Conservation (phyloP, 92 coral and sea anemone genomes). For the Diadumene lineata region DNA sequence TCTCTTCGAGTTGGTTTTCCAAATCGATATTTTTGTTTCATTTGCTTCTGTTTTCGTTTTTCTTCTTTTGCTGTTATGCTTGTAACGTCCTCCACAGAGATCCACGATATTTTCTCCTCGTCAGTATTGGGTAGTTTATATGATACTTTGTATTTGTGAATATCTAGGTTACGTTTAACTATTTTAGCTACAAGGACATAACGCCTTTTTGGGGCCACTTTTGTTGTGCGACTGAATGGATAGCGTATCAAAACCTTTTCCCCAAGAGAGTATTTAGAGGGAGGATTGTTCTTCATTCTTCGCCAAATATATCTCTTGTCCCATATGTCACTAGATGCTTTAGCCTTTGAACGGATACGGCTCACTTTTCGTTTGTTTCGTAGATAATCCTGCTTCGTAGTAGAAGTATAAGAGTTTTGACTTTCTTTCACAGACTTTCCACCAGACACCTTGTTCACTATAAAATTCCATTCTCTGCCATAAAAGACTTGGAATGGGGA, state of each 20-base stretch:
- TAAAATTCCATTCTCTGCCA: constrained; percentile 28
- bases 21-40: not conserved
- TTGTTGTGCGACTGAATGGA: constrained; percentile 32
- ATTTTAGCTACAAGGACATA: constrained; percentile 15
- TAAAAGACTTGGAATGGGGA: constrained; percentile 43
- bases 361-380: no score
- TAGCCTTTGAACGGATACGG: constrained; percentile 8
- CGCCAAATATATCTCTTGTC: constrained; percentile 36
- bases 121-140: constrained; percentile 17
- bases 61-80: constrained; percentile 31
- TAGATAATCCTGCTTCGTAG: not conserved
- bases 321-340: constrained; percentile 31
- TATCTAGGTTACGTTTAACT: constrained; percentile 16
- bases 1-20: not conserved
- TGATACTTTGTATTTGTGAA: constrained; percentile 26
- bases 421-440: not conserved
- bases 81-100: constrained; percentile 51
- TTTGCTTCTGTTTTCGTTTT: constrained; percentile 12
- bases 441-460: not conserved
- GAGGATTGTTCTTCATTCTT: constrained; percentile 45
- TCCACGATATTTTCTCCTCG: constrained; percentile 19
- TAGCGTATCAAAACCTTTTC: constrained; percentile 37
- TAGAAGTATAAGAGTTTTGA: not conserved
- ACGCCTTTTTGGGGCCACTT: constrained; percentile 16
- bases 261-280: constrained; percentile 30